phyloP scores from a whole-genome alignment of 2,797 vertebrate species.

The Arrhamphus sclerolepis region DNA sequence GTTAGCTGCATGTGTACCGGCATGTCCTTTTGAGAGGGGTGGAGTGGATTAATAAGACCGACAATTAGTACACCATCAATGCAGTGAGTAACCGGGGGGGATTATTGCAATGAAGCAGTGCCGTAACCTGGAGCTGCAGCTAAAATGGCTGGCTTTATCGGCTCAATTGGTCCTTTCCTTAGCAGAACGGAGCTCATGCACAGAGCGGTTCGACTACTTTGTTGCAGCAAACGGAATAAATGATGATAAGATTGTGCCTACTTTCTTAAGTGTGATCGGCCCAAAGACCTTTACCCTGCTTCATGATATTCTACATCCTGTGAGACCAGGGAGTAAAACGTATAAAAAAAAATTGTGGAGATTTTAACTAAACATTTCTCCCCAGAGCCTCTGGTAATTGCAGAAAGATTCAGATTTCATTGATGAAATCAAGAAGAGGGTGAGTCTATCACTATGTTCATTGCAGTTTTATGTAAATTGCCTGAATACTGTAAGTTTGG shows the following conservation, averaged over 20 bases:
- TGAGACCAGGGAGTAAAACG: rapidly evolving
- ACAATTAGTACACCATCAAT: no score
- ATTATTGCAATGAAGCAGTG: no score
- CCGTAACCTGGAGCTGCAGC: no score
- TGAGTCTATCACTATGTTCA: conserved; percentile 11
- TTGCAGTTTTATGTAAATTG: background rate
- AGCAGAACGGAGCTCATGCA: no score
- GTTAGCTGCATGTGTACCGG: no score
- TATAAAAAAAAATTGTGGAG: no score
- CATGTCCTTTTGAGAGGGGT: no score
- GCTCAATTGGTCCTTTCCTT: background rate
- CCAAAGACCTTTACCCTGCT: background rate
- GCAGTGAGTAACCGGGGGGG: no score
- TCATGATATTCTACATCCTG: background rate
- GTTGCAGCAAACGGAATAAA: no score
- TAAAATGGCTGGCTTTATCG: background rate
- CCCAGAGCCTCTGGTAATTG: background rate
- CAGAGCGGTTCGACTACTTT: no score
- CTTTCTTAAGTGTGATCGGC: background rate
- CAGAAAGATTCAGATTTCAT: background rate
- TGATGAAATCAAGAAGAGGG: background rate
- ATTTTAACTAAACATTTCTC: background rate
- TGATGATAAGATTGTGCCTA: background rate
- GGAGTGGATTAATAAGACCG: no score
- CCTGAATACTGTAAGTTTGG: conserved; percentile 17